phyloP scores from a whole-genome alignment of 2,888 invertebrate genomes.

The Drosophila aldrichi region DNA sequence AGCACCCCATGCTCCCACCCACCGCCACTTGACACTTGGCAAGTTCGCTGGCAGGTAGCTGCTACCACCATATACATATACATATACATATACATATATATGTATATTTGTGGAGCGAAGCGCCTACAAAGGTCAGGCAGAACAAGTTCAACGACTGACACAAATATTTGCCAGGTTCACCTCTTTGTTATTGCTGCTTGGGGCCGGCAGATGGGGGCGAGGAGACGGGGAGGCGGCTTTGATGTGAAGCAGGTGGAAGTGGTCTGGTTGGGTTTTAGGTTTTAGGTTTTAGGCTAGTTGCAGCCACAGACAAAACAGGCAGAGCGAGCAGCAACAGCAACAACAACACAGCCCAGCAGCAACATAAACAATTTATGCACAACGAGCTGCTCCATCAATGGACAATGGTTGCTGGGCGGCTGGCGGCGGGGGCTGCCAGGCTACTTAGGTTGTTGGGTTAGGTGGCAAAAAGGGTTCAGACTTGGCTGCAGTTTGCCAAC shows the following conservation, averaged over 20 bases:
- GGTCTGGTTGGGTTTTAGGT: background rate
- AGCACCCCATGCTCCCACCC: background rate
- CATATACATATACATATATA: background rate
- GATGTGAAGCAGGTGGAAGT: background rate
- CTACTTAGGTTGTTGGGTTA: background rate
- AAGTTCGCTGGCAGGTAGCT: conserved; percentile 9
- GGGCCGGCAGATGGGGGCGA: background rate
- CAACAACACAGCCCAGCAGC: conserved; percentile 32
- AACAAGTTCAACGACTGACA: conserved; percentile 78
- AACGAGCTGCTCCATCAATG: conserved; percentile 64
- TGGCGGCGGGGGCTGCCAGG: background rate
- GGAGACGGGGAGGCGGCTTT: background rate
- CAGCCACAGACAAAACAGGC: conserved; percentile 55
- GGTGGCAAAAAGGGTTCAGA: conserved; percentile 32
- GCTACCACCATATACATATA: background rate
- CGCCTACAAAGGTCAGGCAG: conserved; percentile 54
- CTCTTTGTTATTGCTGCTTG: conserved; percentile 55
- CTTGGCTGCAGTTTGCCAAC: conserved; percentile 70
- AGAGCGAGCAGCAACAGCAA: conserved; percentile 23
- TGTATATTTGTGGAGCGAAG: conserved; percentile 10
- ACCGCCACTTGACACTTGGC: background rate
- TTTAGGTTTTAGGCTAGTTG: conserved; percentile 30
- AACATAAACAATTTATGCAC: conserved; percentile 76
- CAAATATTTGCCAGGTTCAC: conserved; percentile 65
- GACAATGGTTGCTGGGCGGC: conserved; percentile 6